Conservation (phyloP, 1,140 invertebrate genomes). For the Dryas iulia region DNA sequence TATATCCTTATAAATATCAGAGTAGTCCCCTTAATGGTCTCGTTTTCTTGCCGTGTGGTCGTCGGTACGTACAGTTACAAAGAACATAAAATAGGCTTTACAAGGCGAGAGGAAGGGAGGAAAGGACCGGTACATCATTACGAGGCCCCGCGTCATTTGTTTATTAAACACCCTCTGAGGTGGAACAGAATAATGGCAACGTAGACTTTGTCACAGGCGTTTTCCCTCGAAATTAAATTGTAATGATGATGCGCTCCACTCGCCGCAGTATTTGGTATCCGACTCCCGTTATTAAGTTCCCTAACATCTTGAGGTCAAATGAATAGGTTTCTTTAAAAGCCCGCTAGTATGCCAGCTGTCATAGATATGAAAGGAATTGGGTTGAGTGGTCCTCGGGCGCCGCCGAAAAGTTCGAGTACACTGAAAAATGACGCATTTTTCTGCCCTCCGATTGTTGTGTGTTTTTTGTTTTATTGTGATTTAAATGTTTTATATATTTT, state of each 20-base stretch:
- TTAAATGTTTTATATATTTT: not conserved
- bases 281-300: slow-evolving; percentile 72
- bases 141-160: slow-evolving; percentile 71
- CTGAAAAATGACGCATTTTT: slow-evolving; percentile 46
- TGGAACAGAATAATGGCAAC: slow-evolving; percentile 73
- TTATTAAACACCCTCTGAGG: slow-evolving; percentile 77
- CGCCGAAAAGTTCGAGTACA: slow-evolving; percentile 46
- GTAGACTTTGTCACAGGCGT: slow-evolving; percentile 72
- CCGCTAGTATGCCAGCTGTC: slow-evolving; percentile 66
- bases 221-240: slow-evolving; percentile 76
- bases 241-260: slow-evolving; percentile 74
- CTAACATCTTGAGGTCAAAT: slow-evolving; percentile 72
- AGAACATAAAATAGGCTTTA: slow-evolving; percentile 61
- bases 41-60: slow-evolving; percentile 25
- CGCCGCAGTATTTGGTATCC: slow-evolving; percentile 55
- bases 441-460: slow-evolving; percentile 28
- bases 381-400: slow-evolving; percentile 58
- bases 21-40: slow-evolving; percentile 20
- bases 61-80: slow-evolving; percentile 33
- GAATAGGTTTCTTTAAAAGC: slow-evolving; percentile 75
- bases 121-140: slow-evolving; percentile 58
- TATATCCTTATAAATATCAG: slow-evolving; percentile 28
- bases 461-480: slow-evolving; percentile 23
- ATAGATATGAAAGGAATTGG: slow-evolving; percentile 74
- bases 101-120: slow-evolving; percentile 45